Percentiles rank a stretch among this genome's conserved stretches.
phyloP scores from a whole-genome alignment of 2,888 invertebrate genomes.

The Cantharis rufa region DNA sequence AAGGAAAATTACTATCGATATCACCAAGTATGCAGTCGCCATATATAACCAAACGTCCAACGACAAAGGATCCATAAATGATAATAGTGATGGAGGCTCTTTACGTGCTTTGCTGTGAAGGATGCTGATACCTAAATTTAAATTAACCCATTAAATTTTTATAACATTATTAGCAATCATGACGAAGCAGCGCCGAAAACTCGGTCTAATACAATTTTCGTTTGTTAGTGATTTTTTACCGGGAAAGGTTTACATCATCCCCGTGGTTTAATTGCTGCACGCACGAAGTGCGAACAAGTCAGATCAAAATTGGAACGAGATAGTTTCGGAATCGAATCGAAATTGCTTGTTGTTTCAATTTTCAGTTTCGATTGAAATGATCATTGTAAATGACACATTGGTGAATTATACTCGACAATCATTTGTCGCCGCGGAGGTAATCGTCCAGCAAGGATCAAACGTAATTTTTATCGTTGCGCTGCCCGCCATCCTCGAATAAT shows the following conservation, averaged over 20 bases:
- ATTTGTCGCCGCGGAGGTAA: no score
- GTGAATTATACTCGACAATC: background rate
- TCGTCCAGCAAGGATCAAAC: no score
- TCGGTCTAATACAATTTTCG: background rate
- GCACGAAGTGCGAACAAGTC: background rate
- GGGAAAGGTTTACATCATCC: background rate
- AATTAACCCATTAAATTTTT: conserved; percentile 16
- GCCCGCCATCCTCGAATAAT: background rate
- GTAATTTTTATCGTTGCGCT: no score
- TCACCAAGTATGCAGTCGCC: conserved; percentile 81
- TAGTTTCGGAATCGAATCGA: background rate
- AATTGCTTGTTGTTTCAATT: background rate
- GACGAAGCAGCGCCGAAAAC: background rate
- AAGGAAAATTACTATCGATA: conserved; percentile 80
- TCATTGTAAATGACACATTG: background rate
- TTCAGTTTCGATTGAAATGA: background rate
- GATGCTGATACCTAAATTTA: conserved; percentile 75
- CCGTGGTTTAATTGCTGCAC: background rate
- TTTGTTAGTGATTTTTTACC: background rate
- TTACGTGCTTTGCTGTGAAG: conserved; percentile 79
- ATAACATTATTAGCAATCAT: background rate
- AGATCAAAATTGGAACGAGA: background rate
- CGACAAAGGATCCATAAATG: conserved; percentile 86
- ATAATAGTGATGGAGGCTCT: conserved; percentile 81
- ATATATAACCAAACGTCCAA: conserved; percentile 89